Evolutionary conservation across 53 echinoderm and acorn worm species (phyloP).

Genomic region (Holothuria leucospilota): DNA sequence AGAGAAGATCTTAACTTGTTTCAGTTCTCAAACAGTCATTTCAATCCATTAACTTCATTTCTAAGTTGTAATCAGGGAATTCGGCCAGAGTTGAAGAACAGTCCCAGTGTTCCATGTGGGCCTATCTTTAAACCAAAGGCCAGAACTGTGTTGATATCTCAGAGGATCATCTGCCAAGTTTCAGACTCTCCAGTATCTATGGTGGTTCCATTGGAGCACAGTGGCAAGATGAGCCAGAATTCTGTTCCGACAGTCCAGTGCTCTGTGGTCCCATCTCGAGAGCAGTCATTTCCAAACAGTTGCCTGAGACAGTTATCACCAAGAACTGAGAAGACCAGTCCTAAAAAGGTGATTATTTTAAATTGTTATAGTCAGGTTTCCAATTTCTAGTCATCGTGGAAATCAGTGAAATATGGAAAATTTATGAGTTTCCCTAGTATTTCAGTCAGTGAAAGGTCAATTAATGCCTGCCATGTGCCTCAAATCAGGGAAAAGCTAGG

Average conservation of each 20-base stretch:
- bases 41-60: background rate
- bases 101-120: slow-evolving; percentile 37
- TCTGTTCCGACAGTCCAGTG: slow-evolving; percentile 25
- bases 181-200: slow-evolving; percentile 30
- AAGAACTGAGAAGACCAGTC: no score
- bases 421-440: no score
- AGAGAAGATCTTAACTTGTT: background rate
- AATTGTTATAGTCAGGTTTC: no score
- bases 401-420: no score
- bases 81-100: background rate
- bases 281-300: no score
- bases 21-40: slow-evolving; percentile 23
- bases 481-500: no score
- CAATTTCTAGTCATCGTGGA: no score
- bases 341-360: no score
- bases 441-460: no score
- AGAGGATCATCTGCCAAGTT: slow-evolving; percentile 35
- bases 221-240: slow-evolving; percentile 43
- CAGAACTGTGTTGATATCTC: slow-evolving; percentile 29
- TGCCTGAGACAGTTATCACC: no score
- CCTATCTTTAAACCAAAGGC: slow-evolving; percentile 47
- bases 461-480: no score
- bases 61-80: background rate
- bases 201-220: slow-evolving; percentile 30
- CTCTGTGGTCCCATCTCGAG: no score